A percentile compares a stretch with the other conserved stretches of the same genome.
These are phyloP conservation scores for Falco biarmicus DNA, from an alignment of 2,797 vertebrate genomes.

Conservation along the genomic window DNA sequence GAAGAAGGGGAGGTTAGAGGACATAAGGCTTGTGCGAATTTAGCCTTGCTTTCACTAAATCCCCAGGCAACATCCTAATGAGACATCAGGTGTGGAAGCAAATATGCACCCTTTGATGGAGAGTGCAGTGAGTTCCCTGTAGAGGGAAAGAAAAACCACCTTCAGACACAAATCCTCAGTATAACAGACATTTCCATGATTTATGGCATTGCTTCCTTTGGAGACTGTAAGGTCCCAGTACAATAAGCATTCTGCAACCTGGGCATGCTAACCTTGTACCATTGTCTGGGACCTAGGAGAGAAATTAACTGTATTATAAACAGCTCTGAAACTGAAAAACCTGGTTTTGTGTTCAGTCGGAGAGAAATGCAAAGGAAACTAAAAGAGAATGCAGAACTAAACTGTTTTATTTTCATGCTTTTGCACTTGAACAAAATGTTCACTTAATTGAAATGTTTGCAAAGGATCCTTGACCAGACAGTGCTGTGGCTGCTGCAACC, in stretches of 20 bases:
- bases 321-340: background rate
- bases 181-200: background rate
- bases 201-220: background rate
- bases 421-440: background rate
- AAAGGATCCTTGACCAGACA: background rate
- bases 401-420: background rate
- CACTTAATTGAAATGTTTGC: background rate
- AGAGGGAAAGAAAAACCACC: background rate
- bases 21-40: background rate
- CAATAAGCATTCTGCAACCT: conserved; percentile 18
- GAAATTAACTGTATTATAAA: conserved; percentile 11
- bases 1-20: background rate
- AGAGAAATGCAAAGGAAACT: background rate
- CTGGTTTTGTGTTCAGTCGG: background rate
- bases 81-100: background rate
- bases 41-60: background rate
- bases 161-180: background rate
- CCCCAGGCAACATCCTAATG: background rate
- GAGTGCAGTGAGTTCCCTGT: background rate
- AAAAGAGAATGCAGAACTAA: background rate
- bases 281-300: background rate
- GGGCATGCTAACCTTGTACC: background rate
- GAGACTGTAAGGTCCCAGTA: background rate
- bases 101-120: background rate
- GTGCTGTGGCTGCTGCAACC: background rate